Base-by-base conservation (phyloP, 2,797 vertebrate species). In the Austrolebias charrua region DNA sequence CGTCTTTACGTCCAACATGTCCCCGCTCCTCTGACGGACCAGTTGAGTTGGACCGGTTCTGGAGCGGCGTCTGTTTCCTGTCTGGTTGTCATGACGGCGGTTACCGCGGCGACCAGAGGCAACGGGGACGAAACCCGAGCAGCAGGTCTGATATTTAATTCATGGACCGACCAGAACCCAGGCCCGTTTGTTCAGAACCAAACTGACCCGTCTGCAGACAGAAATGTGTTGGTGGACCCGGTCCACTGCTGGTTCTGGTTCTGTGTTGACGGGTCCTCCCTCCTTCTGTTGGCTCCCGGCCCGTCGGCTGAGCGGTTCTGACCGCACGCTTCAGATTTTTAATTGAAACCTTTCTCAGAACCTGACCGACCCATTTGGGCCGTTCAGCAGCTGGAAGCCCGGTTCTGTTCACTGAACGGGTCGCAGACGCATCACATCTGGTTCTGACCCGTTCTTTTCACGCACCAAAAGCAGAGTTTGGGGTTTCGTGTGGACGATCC, bases 121-220 rank as follows among this genome's bases (percentile, higher is more conserved):
- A 59, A 83, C 82, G 73, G 74, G 90, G 87, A 81, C 78, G 92
- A 85, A 93, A 93, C 86, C 85, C 58, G 84, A 92, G 81, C 86
- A 79, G 51, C 60, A 54, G 88, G 87, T 92, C 90, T 84, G 60
- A 93, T 94, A 85, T 93, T 93, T 93, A 90, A 94, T 94, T 93
- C 89, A 94, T 90, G 15, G 53, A 8, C 12, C 1, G 31, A 48
- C 2, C 24, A 24, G 24, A 24, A 24, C 24, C 3, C 24, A 24
- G 24, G 24, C 24, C 24, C 24, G 3, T 24, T 24, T 24, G 24
- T 24, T 24, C 24, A 24, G 24, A 24, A 24, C 24, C 24, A 24
- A 24, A 24, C 24, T 24, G 24, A 24, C 24, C 24, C 24, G 3
- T 24, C 24, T 24, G 24, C 24, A 24, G 24, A 24, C 24, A 24